Evolutionary conservation across 2,888 invertebrate species (phyloP).

Genomic region (Philereme vetulata): DNA sequence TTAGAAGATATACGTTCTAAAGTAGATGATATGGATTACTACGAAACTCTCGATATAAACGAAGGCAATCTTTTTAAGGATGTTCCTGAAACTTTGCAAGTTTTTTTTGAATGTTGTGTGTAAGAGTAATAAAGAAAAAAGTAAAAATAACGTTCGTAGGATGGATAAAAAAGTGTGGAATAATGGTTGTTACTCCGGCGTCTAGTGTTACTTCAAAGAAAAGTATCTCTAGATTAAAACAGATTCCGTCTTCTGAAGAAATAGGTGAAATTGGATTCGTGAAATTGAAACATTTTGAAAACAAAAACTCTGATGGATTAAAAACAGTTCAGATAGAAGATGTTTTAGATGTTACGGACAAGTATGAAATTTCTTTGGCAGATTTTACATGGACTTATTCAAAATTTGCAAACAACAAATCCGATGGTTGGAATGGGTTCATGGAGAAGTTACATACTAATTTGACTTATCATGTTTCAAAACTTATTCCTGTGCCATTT

Average conservation of each 20-base stretch:
- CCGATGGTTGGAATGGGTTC: conserved; percentile 41
- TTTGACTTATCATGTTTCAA: conserved; percentile 36
- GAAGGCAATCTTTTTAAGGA: conserved; percentile 28
- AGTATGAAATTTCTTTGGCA: conserved; percentile 15
- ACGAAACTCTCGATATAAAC: conserved; percentile 39
- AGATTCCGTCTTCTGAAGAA: conserved; percentile 36
- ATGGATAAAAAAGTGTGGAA: conserved; percentile 41
- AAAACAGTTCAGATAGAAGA: conserved; percentile 41
- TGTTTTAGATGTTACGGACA: conserved; percentile 37
- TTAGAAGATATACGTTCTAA: conserved; percentile 46
- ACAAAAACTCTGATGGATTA: conserved; percentile 37
- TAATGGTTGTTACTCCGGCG: conserved; percentile 40
- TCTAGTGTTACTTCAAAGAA: conserved; percentile 17
- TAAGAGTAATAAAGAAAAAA: conserved; percentile 32
- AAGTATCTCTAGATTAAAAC: conserved; percentile 36
- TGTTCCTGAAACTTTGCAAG: conserved; percentile 38
- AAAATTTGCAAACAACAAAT: conserved; percentile 33
- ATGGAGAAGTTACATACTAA: conserved; percentile 22
- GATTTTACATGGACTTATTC: conserved; percentile 46
- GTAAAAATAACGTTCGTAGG: conserved; percentile 13
- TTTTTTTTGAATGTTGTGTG: conserved; percentile 39
- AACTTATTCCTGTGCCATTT: conserved; percentile 46
- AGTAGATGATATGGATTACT: conserved; percentile 42
- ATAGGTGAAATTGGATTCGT: conserved; percentile 37
- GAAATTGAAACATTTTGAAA: conserved; percentile 23